Conservation (phyloP, 1,140 invertebrate genomes). For the Drusus annulatus region DNA sequence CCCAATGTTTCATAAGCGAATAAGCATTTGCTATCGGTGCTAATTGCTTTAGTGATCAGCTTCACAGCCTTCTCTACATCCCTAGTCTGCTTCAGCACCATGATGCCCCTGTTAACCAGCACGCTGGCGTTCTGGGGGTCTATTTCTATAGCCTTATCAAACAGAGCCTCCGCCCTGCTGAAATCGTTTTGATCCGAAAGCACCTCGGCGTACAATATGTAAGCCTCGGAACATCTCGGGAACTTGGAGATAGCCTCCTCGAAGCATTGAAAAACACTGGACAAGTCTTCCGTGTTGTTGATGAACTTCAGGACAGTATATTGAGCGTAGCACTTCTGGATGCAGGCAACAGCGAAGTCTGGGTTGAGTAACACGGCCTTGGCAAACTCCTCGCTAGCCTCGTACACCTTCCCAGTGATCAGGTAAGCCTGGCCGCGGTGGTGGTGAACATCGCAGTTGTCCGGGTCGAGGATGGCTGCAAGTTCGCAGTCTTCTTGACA, state of each 20-base stretch:
- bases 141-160: slow-evolving; percentile 84
- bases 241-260: slow-evolving; percentile 84
- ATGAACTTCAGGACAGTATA: slow-evolving; percentile 81
- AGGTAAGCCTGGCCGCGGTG: slow-evolving; percentile 85
- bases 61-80: slow-evolving; percentile 85
- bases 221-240: slow-evolving; percentile 88
- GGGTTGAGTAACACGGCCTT: slow-evolving; percentile 87
- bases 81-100: slow-evolving; percentile 86
- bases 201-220: slow-evolving; percentile 87
- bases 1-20: slow-evolving; percentile 96
- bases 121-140: slow-evolving; percentile 90
- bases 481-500: slow-evolving; percentile 84
- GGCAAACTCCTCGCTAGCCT: slow-evolving; percentile 87
- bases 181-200: slow-evolving; percentile 87
- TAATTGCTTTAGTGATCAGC: slow-evolving; percentile 86
- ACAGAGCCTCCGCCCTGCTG: slow-evolving; percentile 85
- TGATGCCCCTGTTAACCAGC: slow-evolving; percentile 89
- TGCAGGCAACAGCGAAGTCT: slow-evolving; percentile 85
- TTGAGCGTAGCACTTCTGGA: slow-evolving; percentile 91
- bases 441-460: slow-evolving; percentile 88
- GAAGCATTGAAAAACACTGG: slow-evolving; percentile 79
- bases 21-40: slow-evolving; percentile 92
- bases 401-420: slow-evolving; percentile 83
- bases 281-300: slow-evolving; percentile 70
- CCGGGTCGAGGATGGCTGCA: slow-evolving; percentile 83